Evolutionary conservation across 2,888 invertebrate genomes (phyloP).

Genomic region (Stegana nigrithorax): DNA sequence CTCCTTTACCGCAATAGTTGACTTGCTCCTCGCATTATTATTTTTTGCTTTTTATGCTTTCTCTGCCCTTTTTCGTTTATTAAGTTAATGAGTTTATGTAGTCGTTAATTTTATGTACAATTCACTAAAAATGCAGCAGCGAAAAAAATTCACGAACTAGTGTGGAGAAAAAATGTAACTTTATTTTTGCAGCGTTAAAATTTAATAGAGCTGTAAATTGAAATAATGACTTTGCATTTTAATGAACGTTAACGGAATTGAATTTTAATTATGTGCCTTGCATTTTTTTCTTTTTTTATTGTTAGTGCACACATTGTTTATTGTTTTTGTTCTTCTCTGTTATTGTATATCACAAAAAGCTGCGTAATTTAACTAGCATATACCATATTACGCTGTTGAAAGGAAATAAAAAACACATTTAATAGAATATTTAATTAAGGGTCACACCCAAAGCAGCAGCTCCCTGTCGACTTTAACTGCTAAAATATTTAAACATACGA

Average conservation of each 20-base stretch:
- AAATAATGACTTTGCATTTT: slow-evolving; percentile 9
- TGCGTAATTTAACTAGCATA: too few species aligned
- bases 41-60: neutral
- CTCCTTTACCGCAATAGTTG: slow-evolving; percentile 7
- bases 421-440: too few species aligned
- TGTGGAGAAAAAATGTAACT: neutral
- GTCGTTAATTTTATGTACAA: slow-evolving; percentile 19
- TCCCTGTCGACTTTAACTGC: too few species aligned
- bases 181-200: slow-evolving; percentile 10
- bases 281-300: too few species aligned
- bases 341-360: too few species aligned
- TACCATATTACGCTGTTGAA: too few species aligned
- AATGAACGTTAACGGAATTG: slow-evolving; percentile 1
- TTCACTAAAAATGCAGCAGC: neutral
- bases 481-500: too few species aligned
- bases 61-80: slow-evolving; percentile 9
- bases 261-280: slow-evolving; percentile 10
- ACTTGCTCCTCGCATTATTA: neutral
- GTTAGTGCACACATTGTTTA: too few species aligned
- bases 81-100: slow-evolving; percentile 20
- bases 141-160: neutral
- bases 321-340: too few species aligned
- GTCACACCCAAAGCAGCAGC: too few species aligned
- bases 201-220: slow-evolving; percentile 17
- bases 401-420: too few species aligned